Percentiles rank a stretch among this genome's conserved stretches.
Conservation (phyloP, 1,140 invertebrate genomes). For the Phenacoccus solenopsis region DNA sequence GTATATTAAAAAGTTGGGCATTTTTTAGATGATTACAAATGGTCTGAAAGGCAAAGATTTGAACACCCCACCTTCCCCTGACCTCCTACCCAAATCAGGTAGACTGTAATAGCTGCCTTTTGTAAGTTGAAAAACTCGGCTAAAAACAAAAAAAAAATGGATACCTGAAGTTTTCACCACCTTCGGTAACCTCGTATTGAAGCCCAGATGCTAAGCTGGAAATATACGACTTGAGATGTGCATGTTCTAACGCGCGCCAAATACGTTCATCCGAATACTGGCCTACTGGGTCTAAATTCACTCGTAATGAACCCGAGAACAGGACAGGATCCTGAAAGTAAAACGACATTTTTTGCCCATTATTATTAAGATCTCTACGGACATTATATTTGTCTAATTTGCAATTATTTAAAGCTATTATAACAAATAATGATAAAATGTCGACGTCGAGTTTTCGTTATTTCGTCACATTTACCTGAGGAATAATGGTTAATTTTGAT, state of each 20-base stretch:
- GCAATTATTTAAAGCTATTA: too few relatives aligned
- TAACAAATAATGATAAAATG: too few relatives aligned
- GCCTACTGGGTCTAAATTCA: slow-evolving; percentile 78
- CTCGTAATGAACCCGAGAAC: slow-evolving; percentile 67
- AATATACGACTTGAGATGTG: slow-evolving; percentile 63
- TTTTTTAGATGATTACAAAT: too few relatives aligned
- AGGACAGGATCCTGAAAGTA: slow-evolving; percentile 68
- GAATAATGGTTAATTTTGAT: slow-evolving; percentile 79
- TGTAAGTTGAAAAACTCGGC: not conserved
- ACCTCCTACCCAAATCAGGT: too few relatives aligned
- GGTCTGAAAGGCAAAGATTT: too few relatives aligned
- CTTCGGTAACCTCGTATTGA: slow-evolving; percentile 67
- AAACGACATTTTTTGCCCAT: too few relatives aligned
- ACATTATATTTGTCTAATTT: too few relatives aligned
- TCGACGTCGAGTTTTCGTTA: too few relatives aligned
- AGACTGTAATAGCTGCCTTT: not conserved
- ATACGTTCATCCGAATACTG: slow-evolving; percentile 59
- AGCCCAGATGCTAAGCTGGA: slow-evolving; percentile 53
- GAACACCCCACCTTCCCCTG: too few relatives aligned
- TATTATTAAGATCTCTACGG: too few relatives aligned
- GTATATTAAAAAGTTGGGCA: too few relatives aligned
- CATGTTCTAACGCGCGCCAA: slow-evolving; percentile 67
- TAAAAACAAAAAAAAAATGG: not conserved
- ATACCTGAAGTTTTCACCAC: slow-evolving; percentile 71
- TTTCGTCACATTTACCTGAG: slow-evolving; percentile 55